phyloP scores from a whole-genome alignment of 2,113 vertebrate genomes.

The Microtus oregoni region DNA sequence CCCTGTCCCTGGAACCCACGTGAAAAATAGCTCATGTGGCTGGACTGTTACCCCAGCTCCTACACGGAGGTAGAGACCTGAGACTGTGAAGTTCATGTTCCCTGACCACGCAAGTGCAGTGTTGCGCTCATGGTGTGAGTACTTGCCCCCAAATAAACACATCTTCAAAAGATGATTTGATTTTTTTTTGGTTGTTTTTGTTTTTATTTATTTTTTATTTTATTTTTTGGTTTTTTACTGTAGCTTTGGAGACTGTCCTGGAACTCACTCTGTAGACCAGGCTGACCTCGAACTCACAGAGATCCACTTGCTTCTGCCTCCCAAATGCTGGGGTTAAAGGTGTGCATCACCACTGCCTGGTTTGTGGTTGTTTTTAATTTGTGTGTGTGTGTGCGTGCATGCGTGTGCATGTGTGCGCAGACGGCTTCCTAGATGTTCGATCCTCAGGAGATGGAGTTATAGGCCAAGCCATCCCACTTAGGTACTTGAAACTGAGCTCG shows the following conservation, averaged over 20 bases:
- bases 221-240: too few species aligned
- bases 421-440: not conserved
- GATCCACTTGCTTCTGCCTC: too few species aligned
- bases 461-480: too few species aligned
- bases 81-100: not conserved
- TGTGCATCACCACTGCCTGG: too few species aligned
- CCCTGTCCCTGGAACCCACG: too few species aligned
- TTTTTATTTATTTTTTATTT: too few species aligned
- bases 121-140: accelerated
- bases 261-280: too few species aligned
- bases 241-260: too few species aligned
- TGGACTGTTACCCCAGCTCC: not conserved
- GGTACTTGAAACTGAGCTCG: not conserved
- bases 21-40: not conserved
- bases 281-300: too few species aligned
- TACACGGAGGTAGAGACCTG: not conserved
- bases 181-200: not conserved
- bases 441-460: not conserved
- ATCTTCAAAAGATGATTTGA: not conserved
- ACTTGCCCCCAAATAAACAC: not conserved
- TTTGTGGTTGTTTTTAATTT: not conserved
- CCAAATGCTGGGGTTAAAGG: too few species aligned
- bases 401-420: accelerated
- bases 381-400: not conserved
- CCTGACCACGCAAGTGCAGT: not conserved